These are phyloP conservation scores for Acrocephalus scirpaceus DNA, from an alignment of 2,797 vertebrate genomes.

Conservation along the genomic window DNA sequence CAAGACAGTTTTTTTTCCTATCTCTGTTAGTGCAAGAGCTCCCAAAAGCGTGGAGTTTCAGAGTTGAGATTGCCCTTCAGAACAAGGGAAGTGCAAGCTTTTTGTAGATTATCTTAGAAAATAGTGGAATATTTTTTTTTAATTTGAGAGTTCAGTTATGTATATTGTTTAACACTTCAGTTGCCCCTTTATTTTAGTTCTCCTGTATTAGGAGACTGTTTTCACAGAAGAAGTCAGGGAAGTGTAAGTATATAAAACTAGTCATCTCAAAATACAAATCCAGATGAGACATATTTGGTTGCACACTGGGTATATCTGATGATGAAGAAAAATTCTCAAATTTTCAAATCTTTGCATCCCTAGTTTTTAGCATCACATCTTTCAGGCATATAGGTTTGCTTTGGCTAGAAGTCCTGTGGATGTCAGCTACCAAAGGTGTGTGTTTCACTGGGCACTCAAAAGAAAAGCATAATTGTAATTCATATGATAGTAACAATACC, in stretches of 20 bases:
- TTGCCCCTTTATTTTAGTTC: neutral
- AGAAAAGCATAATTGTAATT: neutral
- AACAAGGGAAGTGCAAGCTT: neutral
- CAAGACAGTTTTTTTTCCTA: neutral
- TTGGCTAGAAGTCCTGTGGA: neutral
- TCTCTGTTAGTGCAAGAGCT: neutral
- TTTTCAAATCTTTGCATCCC: accelerated
- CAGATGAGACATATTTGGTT: neutral
- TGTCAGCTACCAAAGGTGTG: neutral
- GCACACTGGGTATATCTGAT: neutral
- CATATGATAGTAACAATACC: neutral
- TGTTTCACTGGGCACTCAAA: neutral
- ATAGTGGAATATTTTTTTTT: neutral
- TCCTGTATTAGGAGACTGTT: neutral
- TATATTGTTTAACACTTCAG: neutral
- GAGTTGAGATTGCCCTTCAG: neutral
- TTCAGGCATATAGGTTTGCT: neutral
- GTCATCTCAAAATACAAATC: neutral
- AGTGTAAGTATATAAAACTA: neutral
- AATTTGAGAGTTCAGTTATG: neutral
- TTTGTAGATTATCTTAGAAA: neutral
- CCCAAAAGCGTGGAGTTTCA: neutral
- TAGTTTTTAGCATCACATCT: neutral
- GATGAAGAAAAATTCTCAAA: neutral
- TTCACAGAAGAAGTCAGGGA: neutral